Evolutionary conservation across 2,888 invertebrate genomes (phyloP).

Genomic region (Cylindroiulus punctatus): DNA sequence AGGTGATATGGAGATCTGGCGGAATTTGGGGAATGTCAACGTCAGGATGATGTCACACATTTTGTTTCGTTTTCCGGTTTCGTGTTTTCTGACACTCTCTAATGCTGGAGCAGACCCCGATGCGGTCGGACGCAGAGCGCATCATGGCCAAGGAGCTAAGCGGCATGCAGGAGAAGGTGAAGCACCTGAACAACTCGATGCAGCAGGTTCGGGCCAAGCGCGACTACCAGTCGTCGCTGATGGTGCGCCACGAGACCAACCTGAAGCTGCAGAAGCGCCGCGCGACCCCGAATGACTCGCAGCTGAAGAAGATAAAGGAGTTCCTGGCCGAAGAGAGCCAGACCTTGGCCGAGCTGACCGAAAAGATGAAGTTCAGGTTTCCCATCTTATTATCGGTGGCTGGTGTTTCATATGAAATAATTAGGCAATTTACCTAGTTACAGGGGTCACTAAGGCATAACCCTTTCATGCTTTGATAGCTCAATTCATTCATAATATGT

Average conservation of each 20-base stretch:
- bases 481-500: no score
- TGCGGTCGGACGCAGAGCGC: slow-evolving; percentile 75
- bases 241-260: slow-evolving; percentile 46
- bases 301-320: slow-evolving; percentile 76
- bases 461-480: no score
- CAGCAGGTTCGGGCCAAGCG: slow-evolving; percentile 66
- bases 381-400: no score
- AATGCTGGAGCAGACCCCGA: slow-evolving; percentile 71
- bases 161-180: slow-evolving; percentile 70
- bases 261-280: slow-evolving; percentile 70
- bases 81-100: slow-evolving; percentile 73
- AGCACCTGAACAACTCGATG: slow-evolving; percentile 69
- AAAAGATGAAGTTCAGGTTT: background rate
- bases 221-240: slow-evolving; percentile 64
- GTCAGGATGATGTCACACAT: background rate
- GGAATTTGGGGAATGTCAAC: no score
- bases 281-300: slow-evolving; percentile 75
- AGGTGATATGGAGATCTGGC: no score
- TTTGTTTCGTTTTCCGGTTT: slow-evolving; percentile 68
- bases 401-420: no score
- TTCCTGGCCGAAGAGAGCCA: slow-evolving; percentile 76
- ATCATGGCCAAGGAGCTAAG: slow-evolving; percentile 75
- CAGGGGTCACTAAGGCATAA: no score
- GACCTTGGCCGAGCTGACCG: slow-evolving; percentile 73
- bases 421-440: no score